Percentiles rank a stretch among this genome's conserved stretches.
Conservation (phyloP, 2,888 invertebrate genomes). For the Fragum whitleyi region DNA sequence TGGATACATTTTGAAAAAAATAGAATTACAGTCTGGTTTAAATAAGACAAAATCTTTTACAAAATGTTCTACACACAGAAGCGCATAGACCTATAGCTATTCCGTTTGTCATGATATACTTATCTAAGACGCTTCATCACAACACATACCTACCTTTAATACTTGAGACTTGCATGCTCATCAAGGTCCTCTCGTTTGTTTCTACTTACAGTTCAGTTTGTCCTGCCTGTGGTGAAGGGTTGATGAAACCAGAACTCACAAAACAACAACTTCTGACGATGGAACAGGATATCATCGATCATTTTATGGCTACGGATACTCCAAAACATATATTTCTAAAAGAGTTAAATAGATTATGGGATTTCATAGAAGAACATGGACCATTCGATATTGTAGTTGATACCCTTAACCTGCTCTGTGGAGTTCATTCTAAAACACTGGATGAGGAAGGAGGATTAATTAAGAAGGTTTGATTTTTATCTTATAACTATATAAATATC, state of each 20-base stretch:
- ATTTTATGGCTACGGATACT: no score
- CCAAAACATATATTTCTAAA: not conserved
- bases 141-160: no score
- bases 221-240: constrained; percentile 10
- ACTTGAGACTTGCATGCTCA: no score
- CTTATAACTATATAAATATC: no score
- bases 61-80: no score
- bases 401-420: not conserved
- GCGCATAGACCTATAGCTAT: no score
- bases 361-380: not conserved
- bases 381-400: constrained; percentile 16
- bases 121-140: no score
- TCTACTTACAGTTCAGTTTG: not conserved
- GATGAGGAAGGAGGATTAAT: not conserved
- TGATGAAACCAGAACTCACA: not conserved
- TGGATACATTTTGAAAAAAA: no score
- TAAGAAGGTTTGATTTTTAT: not conserved
- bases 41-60: no score
- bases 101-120: no score
- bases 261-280: not conserved
- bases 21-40: no score
- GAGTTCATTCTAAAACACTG: not conserved
- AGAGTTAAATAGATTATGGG: not conserved
- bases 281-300: not conserved
- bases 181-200: no score